Evolutionary conservation across 2,888 invertebrate species (phyloP), one percentile per base, ranked within the genome.

Genomic region (Ichneumoninae sp.): DNA sequence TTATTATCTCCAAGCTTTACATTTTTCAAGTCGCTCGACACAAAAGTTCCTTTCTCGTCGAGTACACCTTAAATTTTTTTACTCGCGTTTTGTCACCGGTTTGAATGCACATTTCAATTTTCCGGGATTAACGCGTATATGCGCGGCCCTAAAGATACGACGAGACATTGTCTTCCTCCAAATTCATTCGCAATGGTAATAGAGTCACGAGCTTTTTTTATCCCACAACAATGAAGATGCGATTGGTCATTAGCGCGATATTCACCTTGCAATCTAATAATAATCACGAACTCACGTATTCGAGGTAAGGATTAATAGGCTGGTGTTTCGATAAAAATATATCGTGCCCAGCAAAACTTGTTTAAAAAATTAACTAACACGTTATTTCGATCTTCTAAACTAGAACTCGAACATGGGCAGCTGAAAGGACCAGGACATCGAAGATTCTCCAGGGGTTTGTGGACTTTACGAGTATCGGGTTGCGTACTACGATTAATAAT

Each of bases 251-350:
- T 63, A 33, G 16, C 30, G 30, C 30, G n/a, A 63, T 63, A 33
- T 33, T 63, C 33, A 30, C n/a, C 26, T 63, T 63, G 63, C 6
- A 63, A 63, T 63, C 33, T 63, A 33, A 63, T 63, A 16, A 33
- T 33, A 33, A n/a, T 30, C 33, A 63, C 16, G 63, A 63, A 16
- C 16, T 13, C 10, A 13, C 57, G 57, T 13, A 6, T 33, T 16
- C 13, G 63, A 63, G 63, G 63, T 63, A 63, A 63, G 63, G n/a
- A 63, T 7, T n/a, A 57, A 30, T 30, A 33, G 6, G 1, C 33
- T 63, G 16, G 63, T 30, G 7, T 4, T 33, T 63, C 8, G 1
- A 33, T 63, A 63, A 2, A 33, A 63, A n/a, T 63, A 16, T 33
- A 33, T 63, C 4, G 26, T 26, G 22, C 5, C 10, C 57, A 57